Evolutionary conservation across 1,140 invertebrate genomes (phyloP).

Genomic region (Brachionus paranguensis): DNA sequence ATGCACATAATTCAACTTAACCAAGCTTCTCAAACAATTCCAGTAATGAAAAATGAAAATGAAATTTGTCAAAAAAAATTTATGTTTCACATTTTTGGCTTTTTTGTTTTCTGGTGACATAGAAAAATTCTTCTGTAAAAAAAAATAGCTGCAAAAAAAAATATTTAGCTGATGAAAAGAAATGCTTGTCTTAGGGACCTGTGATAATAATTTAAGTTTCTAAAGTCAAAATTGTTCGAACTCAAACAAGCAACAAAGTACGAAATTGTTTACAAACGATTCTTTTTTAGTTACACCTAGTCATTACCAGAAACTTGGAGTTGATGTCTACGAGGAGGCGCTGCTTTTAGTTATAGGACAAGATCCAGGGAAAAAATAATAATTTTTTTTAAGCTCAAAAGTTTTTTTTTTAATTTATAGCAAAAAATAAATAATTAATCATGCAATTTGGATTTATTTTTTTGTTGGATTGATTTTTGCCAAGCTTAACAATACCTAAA

Average conservation of each 20-base stretch:
- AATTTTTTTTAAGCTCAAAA: not conserved
- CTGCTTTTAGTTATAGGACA: not conserved
- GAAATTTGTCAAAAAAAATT: too few species aligned
- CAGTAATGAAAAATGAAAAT: too few species aligned
- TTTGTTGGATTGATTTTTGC: not conserved
- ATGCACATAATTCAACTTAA: too few species aligned
- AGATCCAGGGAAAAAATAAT: not conserved
- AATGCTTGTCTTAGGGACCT: not conserved
- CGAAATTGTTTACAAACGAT: not conserved
- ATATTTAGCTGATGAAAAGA: too few species aligned
- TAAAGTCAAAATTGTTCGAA: not conserved
- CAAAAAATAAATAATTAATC: not conserved
- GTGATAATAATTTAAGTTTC: slow-evolving; percentile 6
- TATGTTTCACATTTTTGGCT: too few species aligned
- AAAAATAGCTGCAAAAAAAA: too few species aligned
- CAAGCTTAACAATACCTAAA: slow-evolving; percentile 11
- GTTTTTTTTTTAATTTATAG: not conserved
- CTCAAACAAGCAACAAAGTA: not conserved
- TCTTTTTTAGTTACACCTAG: not conserved
- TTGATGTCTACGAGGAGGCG: not conserved
- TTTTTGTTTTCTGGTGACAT: too few species aligned
- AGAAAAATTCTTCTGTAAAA: too few species aligned
- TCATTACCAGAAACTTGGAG: not conserved
- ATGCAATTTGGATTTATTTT: not conserved
- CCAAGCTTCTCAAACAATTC: too few species aligned